phyloP scores from a whole-genome alignment of 2,113 vertebrate species.

The Lepisosteus oculatus region DNA sequence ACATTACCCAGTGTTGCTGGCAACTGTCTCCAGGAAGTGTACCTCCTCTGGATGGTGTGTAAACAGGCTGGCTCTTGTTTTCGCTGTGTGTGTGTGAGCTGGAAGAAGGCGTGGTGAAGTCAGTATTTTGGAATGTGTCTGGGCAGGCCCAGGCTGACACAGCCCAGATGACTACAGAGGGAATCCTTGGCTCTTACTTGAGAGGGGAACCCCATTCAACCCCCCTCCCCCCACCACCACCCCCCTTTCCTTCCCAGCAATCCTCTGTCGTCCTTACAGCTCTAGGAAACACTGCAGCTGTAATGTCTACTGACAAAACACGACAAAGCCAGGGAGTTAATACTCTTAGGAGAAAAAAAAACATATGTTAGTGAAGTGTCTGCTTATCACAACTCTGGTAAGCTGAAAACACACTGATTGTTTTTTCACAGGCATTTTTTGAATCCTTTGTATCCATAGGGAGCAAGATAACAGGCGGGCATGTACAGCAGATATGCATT shows the following conservation, averaged over 20 bases:
- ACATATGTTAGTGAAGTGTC: slow-evolving; percentile 35
- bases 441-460: slow-evolving; percentile 16
- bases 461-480: too few relatives aligned
- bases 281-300: slow-evolving; percentile 27
- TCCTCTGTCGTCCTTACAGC: slow-evolving; percentile 47
- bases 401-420: slow-evolving; percentile 52
- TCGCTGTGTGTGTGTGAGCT: slow-evolving; percentile 52
- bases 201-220: slow-evolving; percentile 63
- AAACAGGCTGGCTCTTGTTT: slow-evolving; percentile 67
- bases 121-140: slow-evolving; percentile 66
- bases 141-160: slow-evolving; percentile 60
- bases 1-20: slow-evolving; percentile 58
- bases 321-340: slow-evolving; percentile 33
- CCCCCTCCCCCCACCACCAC: slow-evolving; percentile 41
- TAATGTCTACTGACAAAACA: slow-evolving; percentile 56
- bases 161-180: slow-evolving; percentile 66
- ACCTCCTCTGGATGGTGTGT: slow-evolving; percentile 55
- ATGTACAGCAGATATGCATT: too few relatives aligned
- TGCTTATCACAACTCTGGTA: slow-evolving; percentile 48
- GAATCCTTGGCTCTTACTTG: slow-evolving; percentile 71
- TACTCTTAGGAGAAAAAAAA: slow-evolving; percentile 31
- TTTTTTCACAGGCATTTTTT: slow-evolving; percentile 25
- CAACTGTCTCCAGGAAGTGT: slow-evolving; percentile 74
- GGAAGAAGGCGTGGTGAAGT: slow-evolving; percentile 51
- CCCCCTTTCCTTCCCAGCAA: slow-evolving; percentile 35